A percentile compares a stretch with the other conserved stretches of the same genome.
phyloP scores from a whole-genome alignment of 2,797 vertebrate species.

The Micrastur ruficollis region DNA sequence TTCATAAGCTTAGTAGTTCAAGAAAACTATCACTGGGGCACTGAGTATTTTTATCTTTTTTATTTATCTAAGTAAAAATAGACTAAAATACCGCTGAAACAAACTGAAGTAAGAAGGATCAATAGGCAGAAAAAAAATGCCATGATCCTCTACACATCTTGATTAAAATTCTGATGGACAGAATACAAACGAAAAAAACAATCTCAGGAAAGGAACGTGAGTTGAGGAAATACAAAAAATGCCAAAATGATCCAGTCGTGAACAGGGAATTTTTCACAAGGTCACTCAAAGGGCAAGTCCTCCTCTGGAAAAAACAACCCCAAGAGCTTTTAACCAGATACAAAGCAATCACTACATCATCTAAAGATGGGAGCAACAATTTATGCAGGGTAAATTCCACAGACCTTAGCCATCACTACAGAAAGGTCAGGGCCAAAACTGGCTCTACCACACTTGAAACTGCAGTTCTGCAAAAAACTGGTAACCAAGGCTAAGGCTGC shows the following conservation, averaged over 20 bases:
- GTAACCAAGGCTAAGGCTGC: background rate
- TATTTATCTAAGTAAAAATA: background rate
- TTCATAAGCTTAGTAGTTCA: background rate
- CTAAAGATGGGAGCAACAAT: background rate
- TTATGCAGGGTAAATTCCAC: too few species aligned
- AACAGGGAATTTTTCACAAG: background rate
- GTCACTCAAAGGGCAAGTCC: background rate
- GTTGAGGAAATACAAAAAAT: background rate
- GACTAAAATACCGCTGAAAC: background rate
- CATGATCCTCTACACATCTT: background rate
- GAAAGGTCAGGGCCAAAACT: background rate
- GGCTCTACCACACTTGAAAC: background rate
- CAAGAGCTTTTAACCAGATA: background rate
- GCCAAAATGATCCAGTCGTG: background rate
- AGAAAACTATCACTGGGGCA: background rate
- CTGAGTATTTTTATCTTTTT: background rate
- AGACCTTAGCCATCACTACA: background rate
- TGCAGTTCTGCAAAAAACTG: background rate
- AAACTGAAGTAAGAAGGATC: background rate
- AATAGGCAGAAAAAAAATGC: background rate
- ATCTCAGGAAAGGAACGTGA: background rate
- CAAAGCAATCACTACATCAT: background rate
- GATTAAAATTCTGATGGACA: background rate
- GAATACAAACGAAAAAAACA: background rate
- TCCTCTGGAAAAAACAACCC: background rate